Evolutionary conservation across 2,113 vertebrate species (phyloP).

Genomic region (Gymnobelideus leadbeateri): DNA sequence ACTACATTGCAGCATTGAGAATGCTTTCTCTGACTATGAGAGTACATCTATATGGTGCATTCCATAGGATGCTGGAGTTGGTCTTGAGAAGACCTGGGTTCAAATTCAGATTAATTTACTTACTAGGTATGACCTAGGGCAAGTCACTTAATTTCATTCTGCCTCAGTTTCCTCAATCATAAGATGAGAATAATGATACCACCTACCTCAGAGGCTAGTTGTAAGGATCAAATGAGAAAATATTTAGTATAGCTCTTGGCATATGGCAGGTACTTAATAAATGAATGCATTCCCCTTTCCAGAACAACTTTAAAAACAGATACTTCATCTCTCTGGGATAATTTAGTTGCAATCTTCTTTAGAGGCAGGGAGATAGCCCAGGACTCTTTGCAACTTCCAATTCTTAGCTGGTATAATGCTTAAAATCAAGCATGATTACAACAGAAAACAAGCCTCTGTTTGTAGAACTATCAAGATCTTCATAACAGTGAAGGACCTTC

Average conservation of each 20-base stretch:
- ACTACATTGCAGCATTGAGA: background rate
- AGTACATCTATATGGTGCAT: background rate
- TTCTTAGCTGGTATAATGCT: background rate
- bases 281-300: background rate
- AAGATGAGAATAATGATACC: background rate
- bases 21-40: slow-evolving; percentile 47
- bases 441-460: background rate
- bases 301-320: background rate
- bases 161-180: background rate
- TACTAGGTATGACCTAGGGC: background rate
- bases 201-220: background rate
- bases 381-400: background rate
- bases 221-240: background rate
- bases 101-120: background rate
- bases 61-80: background rate
- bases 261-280: background rate
- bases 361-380: background rate
- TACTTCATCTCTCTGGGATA: slow-evolving; percentile 14
- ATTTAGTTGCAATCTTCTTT: slow-evolving; percentile 35
- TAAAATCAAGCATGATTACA: background rate
- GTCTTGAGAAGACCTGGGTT: background rate
- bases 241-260: background rate
- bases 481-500: slow-evolving; percentile 29
- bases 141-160: background rate
- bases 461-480: slow-evolving; percentile 19